These are phyloP conservation scores for Barbus barbus DNA, from an alignment of 2,113 vertebrate genomes.

Conservation along the genomic window DNA sequence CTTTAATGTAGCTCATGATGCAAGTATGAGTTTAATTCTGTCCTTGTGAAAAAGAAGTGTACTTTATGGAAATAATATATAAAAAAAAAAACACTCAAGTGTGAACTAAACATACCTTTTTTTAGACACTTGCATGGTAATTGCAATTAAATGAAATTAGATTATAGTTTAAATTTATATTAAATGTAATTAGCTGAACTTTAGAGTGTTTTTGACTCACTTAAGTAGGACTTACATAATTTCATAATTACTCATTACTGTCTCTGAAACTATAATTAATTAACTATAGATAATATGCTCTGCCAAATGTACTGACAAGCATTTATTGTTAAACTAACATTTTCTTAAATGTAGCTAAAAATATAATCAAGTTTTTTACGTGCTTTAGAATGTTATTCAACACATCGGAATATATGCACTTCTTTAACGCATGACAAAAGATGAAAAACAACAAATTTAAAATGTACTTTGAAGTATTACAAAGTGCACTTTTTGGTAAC, in stretches of 20 bases:
- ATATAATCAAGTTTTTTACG: background rate
- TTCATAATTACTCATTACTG: too few species aligned
- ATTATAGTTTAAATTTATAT: background rate
- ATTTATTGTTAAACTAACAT: background rate
- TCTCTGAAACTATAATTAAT: background rate
- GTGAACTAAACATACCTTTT: background rate
- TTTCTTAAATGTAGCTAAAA: background rate
- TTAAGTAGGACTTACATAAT: too few species aligned
- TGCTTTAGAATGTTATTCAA: background rate
- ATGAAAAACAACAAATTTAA: background rate
- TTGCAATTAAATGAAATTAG: background rate
- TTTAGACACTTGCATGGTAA: background rate
- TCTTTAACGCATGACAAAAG: background rate
- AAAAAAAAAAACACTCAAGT: background rate
- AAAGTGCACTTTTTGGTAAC: background rate
- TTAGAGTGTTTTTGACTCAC: too few species aligned
- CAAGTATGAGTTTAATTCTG: background rate
- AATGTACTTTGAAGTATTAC: background rate
- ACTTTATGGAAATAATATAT: background rate
- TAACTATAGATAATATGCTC: background rate
- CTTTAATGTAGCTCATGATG: background rate
- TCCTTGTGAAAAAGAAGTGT: background rate
- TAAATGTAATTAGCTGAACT: background rate
- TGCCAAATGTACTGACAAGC: background rate
- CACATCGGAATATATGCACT: background rate